Evolutionary conservation across 1,140 invertebrate species (phyloP), one percentile per base, ranked within the genome.

Genomic region (Brachionus asplanchnoidis): DNA sequence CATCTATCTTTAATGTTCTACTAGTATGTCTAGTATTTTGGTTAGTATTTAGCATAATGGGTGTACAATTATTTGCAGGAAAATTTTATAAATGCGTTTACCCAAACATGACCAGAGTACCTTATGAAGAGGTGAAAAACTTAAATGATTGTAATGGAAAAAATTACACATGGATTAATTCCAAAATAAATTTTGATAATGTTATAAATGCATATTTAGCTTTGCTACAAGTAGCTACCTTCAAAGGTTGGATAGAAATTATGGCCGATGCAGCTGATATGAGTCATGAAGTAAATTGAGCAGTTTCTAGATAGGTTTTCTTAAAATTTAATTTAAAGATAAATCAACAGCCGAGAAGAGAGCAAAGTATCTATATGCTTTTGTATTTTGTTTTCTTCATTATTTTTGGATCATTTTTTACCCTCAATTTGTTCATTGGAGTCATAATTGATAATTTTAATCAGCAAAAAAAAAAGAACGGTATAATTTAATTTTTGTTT

Each of bases 401-500:
- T 87, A 96, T 97, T 87, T 97, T 97, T 90, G 95, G 96, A 85
- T 95, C 95, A 87, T 98, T 98, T 92, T 98, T 98, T 91, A 97
- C 95, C 86, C 93, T 98, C 85, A 98, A 98, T 90, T 93, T 98
- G 87, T 97, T 98, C 91, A 97, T 97, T 92, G 95, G 95, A 92
- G 96, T 97, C 87, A 97, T 98, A 91, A 97, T 98, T 89, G 95
- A 98, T 89, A 97, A 97, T 91, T 98, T 97, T 91, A 99, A 99
- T 91, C 95, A 97, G 91, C 97, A 98, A 91, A 99, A 99, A 92
- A 98, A 98, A 91, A 98, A 98, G 92, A 88, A 87, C 77, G 84
- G 86, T 87, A 60, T 26, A 20, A 20, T 60, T 23, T 9, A 23
- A 9, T 9, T 23, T 60, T 60, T 0, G 8, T 8, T 60, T 60